Base-by-base conservation (phyloP, 1,140 invertebrate species). In the Melanaphis sacchari region DNA sequence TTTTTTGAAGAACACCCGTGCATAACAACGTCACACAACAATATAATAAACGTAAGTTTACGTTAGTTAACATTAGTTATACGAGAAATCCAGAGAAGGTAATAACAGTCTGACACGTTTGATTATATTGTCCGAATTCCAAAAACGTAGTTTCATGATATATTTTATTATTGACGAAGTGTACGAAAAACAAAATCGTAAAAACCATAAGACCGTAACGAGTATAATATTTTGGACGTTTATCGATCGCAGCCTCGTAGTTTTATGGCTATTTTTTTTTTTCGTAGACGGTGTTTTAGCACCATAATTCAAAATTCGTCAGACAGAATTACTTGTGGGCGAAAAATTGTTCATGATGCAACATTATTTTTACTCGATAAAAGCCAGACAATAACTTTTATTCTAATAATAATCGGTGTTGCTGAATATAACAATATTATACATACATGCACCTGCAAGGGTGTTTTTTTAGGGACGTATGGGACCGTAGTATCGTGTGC, bases 371-470 rank as follows among this genome's bases (percentile, higher is more conserved):
- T 43, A 46, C 85, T 87, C 41, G 6, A 87, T 22, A 36, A 49
- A 87, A 87, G 85, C 8, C 46, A 43, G 85, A 87, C 85, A 87
- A 87, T 87, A 46, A 87, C 6, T 36, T 87, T 46, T 46, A 18
- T 87, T 43, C 43, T 87, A n/a, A 21, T 31, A 46, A n/a, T 36
- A 76, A n/a, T 15, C 31, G 11, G 43, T 7, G 15, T 43, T 46
- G 7, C 15, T 11, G 38, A 22, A 49, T 43, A 76, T 76, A 76
- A n/a, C 18, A 24, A 43, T 46, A 85, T 7, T 85, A n/a, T 85
- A 26, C n/a, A 76, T 76, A 22, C 7, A 31, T 87, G 85, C 85
- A 87, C 85, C 85, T 87, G 85, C 85, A 7, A 22, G 15, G 85
- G 15, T 46, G 6, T 87, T 89, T 52, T 84, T 89, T 49, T 89